These are phyloP conservation scores for Silurus glanis DNA, from an alignment of 2,113 vertebrate genomes.

Conservation along the genomic window DNA sequence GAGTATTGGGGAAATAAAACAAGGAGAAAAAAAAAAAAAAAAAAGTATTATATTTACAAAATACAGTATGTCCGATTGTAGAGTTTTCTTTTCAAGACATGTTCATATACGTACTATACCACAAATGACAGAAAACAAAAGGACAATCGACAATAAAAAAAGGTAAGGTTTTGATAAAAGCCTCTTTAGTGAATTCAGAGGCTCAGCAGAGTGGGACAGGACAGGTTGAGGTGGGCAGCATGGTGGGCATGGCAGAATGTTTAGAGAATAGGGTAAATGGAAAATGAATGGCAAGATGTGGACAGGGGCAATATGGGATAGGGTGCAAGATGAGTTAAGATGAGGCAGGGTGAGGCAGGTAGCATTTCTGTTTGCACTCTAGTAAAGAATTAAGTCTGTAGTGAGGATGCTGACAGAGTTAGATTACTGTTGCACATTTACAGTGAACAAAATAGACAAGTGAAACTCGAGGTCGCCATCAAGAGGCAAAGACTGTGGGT, in stretches of 20 bases:
- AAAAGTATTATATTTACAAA: neutral
- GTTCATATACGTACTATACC: constrained; percentile 23
- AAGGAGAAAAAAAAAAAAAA: neutral
- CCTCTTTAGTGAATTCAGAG: neutral
- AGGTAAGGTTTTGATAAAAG: neutral
- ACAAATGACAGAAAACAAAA: constrained; percentile 27
- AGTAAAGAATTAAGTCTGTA: constrained; percentile 28
- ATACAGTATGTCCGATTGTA: constrained; percentile 11
- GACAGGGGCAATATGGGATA: neutral
- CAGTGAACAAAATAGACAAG: constrained; percentile 35
- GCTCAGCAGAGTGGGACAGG: neutral
- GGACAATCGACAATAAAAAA: constrained; percentile 2
- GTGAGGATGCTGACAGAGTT: constrained; percentile 33
- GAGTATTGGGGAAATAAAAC: constrained; percentile 7
- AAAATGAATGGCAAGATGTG: neutral
- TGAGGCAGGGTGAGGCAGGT: neutral
- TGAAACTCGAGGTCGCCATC: constrained; percentile 3
- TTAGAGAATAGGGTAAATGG: neutral
- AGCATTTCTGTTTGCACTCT: constrained; percentile 23
- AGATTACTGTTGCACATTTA: constrained; percentile 39
- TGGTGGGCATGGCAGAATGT: neutral
- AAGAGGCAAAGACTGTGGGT: constrained; percentile 40
- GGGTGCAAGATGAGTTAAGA: too few relatives aligned
- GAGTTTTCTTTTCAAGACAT: constrained; percentile 30
- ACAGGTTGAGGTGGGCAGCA: neutral